phyloP scores from a whole-genome alignment of 2,888 invertebrate species.

The Nomada fabriciana region DNA sequence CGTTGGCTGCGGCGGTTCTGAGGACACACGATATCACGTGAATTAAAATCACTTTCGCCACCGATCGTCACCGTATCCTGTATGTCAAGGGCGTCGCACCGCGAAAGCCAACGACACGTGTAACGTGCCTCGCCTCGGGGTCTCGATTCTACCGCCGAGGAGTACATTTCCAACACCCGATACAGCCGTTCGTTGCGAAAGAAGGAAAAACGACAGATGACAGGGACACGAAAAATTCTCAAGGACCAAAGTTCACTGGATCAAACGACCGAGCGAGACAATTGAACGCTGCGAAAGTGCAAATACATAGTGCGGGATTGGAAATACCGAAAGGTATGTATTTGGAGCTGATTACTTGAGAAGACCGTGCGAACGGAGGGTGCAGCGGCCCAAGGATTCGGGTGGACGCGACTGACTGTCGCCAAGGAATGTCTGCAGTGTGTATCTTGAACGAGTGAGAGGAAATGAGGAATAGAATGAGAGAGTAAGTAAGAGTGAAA shows the following conservation, averaged over 20 bases:
- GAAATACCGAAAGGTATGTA: too few relatives aligned
- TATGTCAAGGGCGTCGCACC: slow-evolving; percentile 60
- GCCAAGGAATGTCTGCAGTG: too few relatives aligned
- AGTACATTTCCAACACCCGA: neutral
- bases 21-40: slow-evolving; percentile 21
- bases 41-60: slow-evolving; percentile 39
- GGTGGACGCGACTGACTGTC: too few relatives aligned
- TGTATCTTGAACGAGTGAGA: too few relatives aligned
- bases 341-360: too few relatives aligned
- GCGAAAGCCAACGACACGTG: slow-evolving; percentile 51
- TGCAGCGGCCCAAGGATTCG: too few relatives aligned
- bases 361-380: too few relatives aligned
- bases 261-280: neutral
- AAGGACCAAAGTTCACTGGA: neutral
- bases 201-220: neutral
- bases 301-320: too few relatives aligned
- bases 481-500: too few relatives aligned
- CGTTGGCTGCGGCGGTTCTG: slow-evolving; percentile 91
- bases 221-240: neutral
- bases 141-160: slow-evolving; percentile 17
- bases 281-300: neutral
- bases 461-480: too few relatives aligned
- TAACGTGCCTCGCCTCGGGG: slow-evolving; percentile 8
- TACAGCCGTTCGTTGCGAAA: neutral
- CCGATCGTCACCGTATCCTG: slow-evolving; percentile 44